Base-by-base conservation (phyloP, 2,888 invertebrate genomes). In the Scrobipalpa costella region DNA sequence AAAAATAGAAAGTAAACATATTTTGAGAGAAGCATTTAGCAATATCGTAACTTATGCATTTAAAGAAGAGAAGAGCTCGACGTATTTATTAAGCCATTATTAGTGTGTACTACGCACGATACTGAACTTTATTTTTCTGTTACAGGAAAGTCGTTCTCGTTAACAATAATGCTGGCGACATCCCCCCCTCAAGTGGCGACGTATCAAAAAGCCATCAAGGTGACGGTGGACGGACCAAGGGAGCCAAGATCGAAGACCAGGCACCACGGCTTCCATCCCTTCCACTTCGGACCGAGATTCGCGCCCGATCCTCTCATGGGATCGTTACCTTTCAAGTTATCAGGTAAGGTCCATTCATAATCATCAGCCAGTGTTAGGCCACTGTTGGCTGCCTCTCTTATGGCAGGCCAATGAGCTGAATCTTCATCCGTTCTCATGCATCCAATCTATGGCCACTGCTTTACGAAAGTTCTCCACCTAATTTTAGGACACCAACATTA, bases 171-270 rank as follows among this genome's bases (percentile, higher is more conserved):
- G 81, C 94, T 99, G 79, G 96, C 97, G 71, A 97, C 98, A 65
- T 94, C 95, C 60, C 99, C 99, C 8, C 97, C 98, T 40, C 99
- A 99, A 93, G 95, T 99, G 69, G 97, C 98, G 66, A 97, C 98
- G n/a, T 98, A 98, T 86, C 95, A 94, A 81, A 99, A 99, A 87
- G 99, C 99, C 67, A 99, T 99, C 88, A 99, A 99, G 92, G 99
- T 99, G 77, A 99, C 99, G 1, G 99, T 99, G 67, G 99, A 99
- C 83, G 99, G 99, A 63, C 99, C 99, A 0, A 92, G 99, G 70
- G 99, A 99, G 89, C 99, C 99, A 9, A 92, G 99, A 77, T 98
- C 98, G 73, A 98, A 98, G 93, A 96, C 97, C 71, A 93, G 97
- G 68, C 97, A 97, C 83, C 96, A 96, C 78, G 95, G 95, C 68